Percentiles rank a stretch among this genome's conserved stretches.
phyloP scores from a whole-genome alignment of 2,888 invertebrate species.

The Caenorhabditis angaria region DNA sequence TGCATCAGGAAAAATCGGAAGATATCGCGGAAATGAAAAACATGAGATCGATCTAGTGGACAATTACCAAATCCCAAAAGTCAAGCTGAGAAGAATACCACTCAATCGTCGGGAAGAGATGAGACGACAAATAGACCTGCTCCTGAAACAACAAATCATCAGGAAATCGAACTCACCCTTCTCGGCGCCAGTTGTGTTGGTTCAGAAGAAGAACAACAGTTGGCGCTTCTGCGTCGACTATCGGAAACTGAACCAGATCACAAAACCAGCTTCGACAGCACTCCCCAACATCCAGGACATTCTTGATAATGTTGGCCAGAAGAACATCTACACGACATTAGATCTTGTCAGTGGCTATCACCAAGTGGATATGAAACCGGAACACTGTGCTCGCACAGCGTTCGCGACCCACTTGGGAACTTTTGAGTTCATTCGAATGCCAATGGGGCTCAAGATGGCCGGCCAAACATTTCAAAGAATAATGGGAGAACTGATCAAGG shows the following conservation, averaged over 20 bases:
- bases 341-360: slow-evolving; percentile 36
- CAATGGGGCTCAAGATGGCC: slow-evolving; percentile 30
- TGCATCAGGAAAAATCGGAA: slow-evolving; percentile 25
- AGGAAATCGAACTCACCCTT: slow-evolving; percentile 7
- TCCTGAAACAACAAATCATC: slow-evolving; percentile 23
- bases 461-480: slow-evolving; percentile 28
- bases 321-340: slow-evolving; percentile 19
- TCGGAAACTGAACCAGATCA: slow-evolving; percentile 26
- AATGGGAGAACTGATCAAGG: slow-evolving; percentile 15
- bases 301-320: slow-evolving; percentile 14
- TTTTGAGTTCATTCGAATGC: slow-evolving; percentile 23
- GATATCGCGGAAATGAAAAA: slow-evolving; percentile 21
- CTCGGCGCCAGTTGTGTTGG: slow-evolving; percentile 27
- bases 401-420: slow-evolving; percentile 20
- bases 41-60: slow-evolving; percentile 20
- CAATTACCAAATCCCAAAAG: background rate
- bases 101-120: slow-evolving; percentile 17
- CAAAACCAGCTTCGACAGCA: slow-evolving; percentile 6
- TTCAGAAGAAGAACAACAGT: slow-evolving; percentile 20
- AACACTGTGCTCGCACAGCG: slow-evolving; percentile 19
- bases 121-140: slow-evolving; percentile 11
- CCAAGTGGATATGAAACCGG: slow-evolving; percentile 21
- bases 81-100: slow-evolving; percentile 12
- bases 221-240: slow-evolving; percentile 38
- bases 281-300: slow-evolving; percentile 24